Evolutionary conservation across 2,888 invertebrate genomes (phyloP).

Genomic region (Hylaea fasciaria): DNA sequence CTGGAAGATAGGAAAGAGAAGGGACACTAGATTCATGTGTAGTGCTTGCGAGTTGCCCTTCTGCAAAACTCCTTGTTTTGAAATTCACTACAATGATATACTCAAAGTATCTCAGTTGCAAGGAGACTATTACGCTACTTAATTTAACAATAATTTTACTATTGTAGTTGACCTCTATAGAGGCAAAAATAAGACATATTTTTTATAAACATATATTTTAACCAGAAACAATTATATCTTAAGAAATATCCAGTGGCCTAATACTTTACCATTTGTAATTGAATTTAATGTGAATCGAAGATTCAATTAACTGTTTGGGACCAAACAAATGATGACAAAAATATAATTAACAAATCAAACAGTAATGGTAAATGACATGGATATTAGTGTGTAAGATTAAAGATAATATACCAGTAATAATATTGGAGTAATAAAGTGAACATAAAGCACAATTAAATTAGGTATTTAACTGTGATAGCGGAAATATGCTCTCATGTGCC

Average conservation of each 20-base stretch:
- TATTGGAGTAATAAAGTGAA: constrained; percentile 52
- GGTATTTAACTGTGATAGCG: constrained; percentile 73
- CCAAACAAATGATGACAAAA: constrained; percentile 43
- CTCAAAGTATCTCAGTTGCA: constrained; percentile 76
- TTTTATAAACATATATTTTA: constrained; percentile 43
- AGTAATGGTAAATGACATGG: constrained; percentile 11
- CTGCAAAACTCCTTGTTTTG: constrained; percentile 81
- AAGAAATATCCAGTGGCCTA: constrained; percentile 31
- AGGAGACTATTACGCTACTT: constrained; percentile 78
- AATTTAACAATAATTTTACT: constrained; percentile 47
- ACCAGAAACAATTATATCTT: constrained; percentile 14
- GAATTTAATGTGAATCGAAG: constrained; percentile 55
- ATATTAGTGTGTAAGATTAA: constrained; percentile 38
- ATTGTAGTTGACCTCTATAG: constrained; percentile 49
- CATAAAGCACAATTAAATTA: constrained; percentile 67
- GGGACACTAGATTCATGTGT: constrained; percentile 82
- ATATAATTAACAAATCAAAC: neutral
- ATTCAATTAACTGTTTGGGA: constrained; percentile 56
- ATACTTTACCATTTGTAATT: constrained; percentile 40
- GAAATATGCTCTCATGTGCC: constrained; percentile 69
- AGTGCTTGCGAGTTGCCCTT: constrained; percentile 79
- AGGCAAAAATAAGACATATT: constrained; percentile 49
- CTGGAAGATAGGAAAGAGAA: constrained; percentile 79
- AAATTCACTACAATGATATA: constrained; percentile 78
- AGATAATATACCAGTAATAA: constrained; percentile 45